Conservation (phyloP, 2,888 invertebrate genomes). For the Artemia sinica region DNA sequence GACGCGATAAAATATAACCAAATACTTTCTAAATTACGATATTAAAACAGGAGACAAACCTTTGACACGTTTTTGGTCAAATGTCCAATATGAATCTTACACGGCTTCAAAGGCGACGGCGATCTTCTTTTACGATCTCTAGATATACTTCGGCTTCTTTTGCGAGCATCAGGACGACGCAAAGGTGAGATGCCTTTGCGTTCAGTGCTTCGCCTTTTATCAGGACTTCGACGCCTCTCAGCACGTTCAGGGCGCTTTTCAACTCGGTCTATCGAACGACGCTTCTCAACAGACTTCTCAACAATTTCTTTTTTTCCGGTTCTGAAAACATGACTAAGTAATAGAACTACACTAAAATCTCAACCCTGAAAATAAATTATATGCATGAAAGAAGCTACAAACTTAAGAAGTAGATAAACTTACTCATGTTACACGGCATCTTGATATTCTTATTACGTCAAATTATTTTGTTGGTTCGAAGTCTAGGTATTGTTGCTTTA, state of each 20-base stretch:
- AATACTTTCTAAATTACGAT: too few relatives aligned
- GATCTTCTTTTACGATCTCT: conserved; percentile 47
- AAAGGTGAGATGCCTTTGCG: background rate
- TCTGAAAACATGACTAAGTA: too few relatives aligned
- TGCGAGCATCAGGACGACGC: conserved; percentile 4
- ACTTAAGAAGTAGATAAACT: too few relatives aligned
- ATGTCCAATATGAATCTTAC: conserved; percentile 81
- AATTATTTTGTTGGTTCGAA: too few relatives aligned
- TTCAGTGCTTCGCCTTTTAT: background rate
- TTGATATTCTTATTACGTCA: too few relatives aligned
- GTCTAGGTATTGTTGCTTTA: too few relatives aligned
- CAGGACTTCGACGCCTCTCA: background rate
- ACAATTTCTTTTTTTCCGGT: too few relatives aligned
- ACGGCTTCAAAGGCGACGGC: conserved; percentile 74
- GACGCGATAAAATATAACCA: too few relatives aligned
- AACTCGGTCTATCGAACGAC: background rate
- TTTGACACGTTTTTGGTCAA: conserved; percentile 79
- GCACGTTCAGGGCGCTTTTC: background rate
- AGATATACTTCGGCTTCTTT: conserved; percentile 35
- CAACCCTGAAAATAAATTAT: too few relatives aligned
- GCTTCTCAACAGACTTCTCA: background rate
- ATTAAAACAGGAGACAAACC: conserved; percentile 33
- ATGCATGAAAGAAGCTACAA: too few relatives aligned
- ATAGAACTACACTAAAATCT: too few relatives aligned
- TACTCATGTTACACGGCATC: too few relatives aligned